Percentiles rank a stretch among this genome's conserved stretches.
These are phyloP conservation scores for Bufo gargarizans DNA, from an alignment of 2,113 vertebrate genomes.

Conservation along the genomic window DNA sequence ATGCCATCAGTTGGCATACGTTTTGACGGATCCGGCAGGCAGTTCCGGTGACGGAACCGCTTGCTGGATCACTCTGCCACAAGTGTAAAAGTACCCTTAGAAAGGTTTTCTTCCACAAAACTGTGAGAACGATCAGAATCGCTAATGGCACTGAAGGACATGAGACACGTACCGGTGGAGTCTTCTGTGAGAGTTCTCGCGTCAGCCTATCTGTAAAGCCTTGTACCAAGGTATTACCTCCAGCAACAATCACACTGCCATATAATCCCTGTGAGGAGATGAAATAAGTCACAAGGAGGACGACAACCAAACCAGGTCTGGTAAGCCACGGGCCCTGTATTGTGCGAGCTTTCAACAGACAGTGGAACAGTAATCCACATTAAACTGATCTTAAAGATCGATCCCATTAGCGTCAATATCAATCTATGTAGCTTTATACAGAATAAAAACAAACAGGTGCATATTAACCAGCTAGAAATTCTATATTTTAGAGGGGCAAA, in stretches of 20 bases:
- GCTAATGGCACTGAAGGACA: neutral
- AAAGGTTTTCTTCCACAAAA: neutral
- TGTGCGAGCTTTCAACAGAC: too few species aligned
- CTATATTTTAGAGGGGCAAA: too few species aligned
- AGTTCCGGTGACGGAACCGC: too few species aligned
- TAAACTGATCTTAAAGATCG: too few species aligned
- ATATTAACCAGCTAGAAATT: too few species aligned
- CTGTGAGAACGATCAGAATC: neutral
- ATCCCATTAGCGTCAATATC: too few species aligned
- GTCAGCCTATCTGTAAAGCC: conserved; percentile 97
- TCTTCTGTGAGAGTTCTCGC: conserved; percentile 97
- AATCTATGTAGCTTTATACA: too few species aligned
- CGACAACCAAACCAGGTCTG: neutral
- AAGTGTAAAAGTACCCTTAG: neutral
- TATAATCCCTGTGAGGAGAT: conserved; percentile 84
- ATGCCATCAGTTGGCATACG: too few species aligned
- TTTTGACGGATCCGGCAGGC: too few species aligned
- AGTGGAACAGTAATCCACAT: neutral
- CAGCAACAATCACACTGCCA: conserved; percentile 95
- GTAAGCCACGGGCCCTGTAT: neutral
- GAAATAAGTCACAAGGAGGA: neutral
- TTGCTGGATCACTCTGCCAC: too few species aligned
- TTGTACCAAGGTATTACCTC: conserved; percentile 96
- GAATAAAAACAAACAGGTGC: too few species aligned
- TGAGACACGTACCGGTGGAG: conserved; percentile 83